Percentiles rank a stretch among this genome's conserved stretches.
These are phyloP conservation scores for Meloidogyne exigua DNA, from an alignment of 1,140 invertebrate species.

Conservation along the genomic window DNA sequence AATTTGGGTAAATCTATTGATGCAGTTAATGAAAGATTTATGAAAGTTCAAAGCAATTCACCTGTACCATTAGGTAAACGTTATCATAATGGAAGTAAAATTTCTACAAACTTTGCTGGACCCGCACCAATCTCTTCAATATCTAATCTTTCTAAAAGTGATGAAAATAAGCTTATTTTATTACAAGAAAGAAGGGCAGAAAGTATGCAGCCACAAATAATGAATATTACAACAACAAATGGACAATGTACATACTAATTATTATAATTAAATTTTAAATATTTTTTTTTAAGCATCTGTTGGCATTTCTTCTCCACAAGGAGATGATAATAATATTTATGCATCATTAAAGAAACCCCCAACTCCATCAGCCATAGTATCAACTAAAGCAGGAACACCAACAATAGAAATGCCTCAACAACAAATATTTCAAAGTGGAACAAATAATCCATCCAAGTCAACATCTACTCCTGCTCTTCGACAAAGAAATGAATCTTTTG, in stretches of 20 bases:
- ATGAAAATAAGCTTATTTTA: constrained; percentile 10
- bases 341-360: neutral
- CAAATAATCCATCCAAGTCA: constrained; percentile 16
- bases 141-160: neutral
- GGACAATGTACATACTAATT: no score
- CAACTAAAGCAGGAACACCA: constrained; percentile 4
- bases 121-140: constrained; percentile 16
- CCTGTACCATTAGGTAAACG: constrained; percentile 32
- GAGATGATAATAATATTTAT: neutral
- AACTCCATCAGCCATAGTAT: neutral
- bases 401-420: neutral
- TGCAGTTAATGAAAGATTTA: constrained; percentile 58
- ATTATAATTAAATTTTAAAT: neutral
- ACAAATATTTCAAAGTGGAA: constrained; percentile 2
- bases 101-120: constrained; percentile 5
- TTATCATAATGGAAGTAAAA: constrained; percentile 46
- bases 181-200: constrained; percentile 11
- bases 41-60: constrained; percentile 25
- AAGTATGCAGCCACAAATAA: constrained; percentile 1
- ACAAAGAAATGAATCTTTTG: constrained; percentile 5
- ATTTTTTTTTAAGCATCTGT: neutral
- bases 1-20: constrained; percentile 62
- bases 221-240: no score
- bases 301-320: neutral
- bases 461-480: constrained; percentile 12